Conservation (phyloP, 2,888 invertebrate genomes). For the Euplagia quadripunctaria region DNA sequence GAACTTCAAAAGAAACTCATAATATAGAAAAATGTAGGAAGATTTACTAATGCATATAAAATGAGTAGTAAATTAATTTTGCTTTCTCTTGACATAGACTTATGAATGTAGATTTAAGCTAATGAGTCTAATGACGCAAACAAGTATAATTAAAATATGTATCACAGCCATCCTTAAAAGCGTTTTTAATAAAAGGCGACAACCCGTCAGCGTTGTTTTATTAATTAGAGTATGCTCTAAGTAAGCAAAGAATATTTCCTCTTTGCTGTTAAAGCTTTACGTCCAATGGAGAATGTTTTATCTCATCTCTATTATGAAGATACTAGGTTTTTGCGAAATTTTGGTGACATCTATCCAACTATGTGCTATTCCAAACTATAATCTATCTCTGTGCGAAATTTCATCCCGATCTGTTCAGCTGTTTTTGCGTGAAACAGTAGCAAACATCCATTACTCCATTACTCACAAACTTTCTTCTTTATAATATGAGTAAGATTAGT, state of each 20-base stretch:
- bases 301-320: neutral
- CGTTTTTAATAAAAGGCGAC: conserved; percentile 25
- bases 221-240: conserved; percentile 25
- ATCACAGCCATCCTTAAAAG: conserved; percentile 14
- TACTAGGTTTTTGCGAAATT: neutral
- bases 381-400: too few relatives aligned
- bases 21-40: neutral
- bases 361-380: too few relatives aligned
- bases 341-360: too few relatives aligned
- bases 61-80: neutral
- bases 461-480: too few relatives aligned
- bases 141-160: conserved; percentile 22
- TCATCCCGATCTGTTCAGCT: too few relatives aligned
- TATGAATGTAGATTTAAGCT: conserved; percentile 12
- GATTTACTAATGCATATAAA: neutral
- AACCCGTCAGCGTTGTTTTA: conserved; percentile 4
- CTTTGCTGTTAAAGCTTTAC: conserved; percentile 6
- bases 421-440: too few relatives aligned
- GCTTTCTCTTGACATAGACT: neutral
- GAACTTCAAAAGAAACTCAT: neutral
- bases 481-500: too few relatives aligned
- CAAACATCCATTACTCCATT: too few relatives aligned
- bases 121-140: conserved; percentile 8
- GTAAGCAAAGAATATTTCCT: too few relatives aligned
- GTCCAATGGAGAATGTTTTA: conserved; percentile 4